Conservation (phyloP, 2,113 vertebrate genomes). For the Atherinomorus stipes region DNA sequence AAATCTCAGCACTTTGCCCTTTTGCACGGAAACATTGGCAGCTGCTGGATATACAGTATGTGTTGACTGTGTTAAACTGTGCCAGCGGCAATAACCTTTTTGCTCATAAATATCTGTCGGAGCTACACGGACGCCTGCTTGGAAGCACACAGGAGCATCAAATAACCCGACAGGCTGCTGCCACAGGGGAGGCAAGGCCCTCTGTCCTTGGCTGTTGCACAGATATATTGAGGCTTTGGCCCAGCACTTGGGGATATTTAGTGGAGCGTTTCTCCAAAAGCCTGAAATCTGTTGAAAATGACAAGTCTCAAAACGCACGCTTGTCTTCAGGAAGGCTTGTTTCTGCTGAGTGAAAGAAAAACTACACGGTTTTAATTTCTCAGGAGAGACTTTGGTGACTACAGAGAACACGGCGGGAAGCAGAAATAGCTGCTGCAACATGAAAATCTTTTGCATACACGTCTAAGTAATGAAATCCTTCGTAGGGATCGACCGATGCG, state of each 20-base stretch:
- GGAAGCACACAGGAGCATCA: constrained; percentile 38
- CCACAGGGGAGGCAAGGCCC: constrained; percentile 18
- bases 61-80: constrained; percentile 39
- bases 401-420: not conserved
- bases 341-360: constrained; percentile 60
- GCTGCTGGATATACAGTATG: constrained; percentile 21
- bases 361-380: constrained; percentile 28
- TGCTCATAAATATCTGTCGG: constrained; percentile 52
- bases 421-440: not conserved
- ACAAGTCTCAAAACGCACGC: constrained; percentile 48
- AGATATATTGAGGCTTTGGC: constrained; percentile 61
- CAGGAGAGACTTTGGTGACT: not conserved
- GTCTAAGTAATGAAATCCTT: not conserved
- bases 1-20: constrained; percentile 39
- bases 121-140: constrained; percentile 23
- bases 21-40: constrained; percentile 16
- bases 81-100: constrained; percentile 34
- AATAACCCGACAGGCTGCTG: constrained; percentile 23
- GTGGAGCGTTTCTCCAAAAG: constrained; percentile 57
- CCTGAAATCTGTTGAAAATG: constrained; percentile 57
- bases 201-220: constrained; percentile 37
- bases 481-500: too few species aligned
- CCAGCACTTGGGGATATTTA: constrained; percentile 65
- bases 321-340: constrained; percentile 26
- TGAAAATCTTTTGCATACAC: not conserved